These are phyloP conservation scores for Tineola bisselliella DNA, from an alignment of 2,888 invertebrate species.

Conservation along the genomic window DNA sequence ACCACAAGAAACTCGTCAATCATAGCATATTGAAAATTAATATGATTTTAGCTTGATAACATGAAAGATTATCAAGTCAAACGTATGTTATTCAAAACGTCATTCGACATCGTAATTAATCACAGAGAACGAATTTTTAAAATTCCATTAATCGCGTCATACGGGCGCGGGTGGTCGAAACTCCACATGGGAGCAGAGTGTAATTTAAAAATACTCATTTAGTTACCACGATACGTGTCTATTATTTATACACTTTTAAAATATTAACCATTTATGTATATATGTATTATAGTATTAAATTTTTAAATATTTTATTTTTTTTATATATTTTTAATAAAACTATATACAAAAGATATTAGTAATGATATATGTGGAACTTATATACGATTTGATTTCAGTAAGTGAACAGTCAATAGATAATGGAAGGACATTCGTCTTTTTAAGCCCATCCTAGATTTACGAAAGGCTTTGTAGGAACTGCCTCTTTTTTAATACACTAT, in stretches of 20 bases:
- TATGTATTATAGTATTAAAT: no score
- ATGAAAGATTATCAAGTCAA: background rate
- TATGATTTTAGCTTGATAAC: background rate
- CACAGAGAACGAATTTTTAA: background rate
- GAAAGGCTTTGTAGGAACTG: background rate
- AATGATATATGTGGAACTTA: no score
- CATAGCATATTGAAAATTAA: no score
- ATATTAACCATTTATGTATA: no score
- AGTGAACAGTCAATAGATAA: background rate
- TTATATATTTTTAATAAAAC: no score
- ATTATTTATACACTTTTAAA: no score
- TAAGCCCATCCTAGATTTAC: background rate
- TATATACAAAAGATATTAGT: no score
- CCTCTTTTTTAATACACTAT: no score
- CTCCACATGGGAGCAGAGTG: background rate
- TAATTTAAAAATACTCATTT: background rate
- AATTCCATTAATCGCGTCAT: background rate
- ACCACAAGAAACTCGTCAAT: no score
- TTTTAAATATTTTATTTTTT: no score
- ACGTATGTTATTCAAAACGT: background rate
- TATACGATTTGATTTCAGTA: background rate
- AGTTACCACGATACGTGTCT: no score
- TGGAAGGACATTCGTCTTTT: background rate
- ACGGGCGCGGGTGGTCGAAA: no score
- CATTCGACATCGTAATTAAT: background rate